A percentile compares a stretch with the other conserved stretches of the same genome.
These are phyloP conservation scores for Astyanax mexicanus DNA, from an alignment of 2,797 vertebrate genomes.

Conservation along the genomic window DNA sequence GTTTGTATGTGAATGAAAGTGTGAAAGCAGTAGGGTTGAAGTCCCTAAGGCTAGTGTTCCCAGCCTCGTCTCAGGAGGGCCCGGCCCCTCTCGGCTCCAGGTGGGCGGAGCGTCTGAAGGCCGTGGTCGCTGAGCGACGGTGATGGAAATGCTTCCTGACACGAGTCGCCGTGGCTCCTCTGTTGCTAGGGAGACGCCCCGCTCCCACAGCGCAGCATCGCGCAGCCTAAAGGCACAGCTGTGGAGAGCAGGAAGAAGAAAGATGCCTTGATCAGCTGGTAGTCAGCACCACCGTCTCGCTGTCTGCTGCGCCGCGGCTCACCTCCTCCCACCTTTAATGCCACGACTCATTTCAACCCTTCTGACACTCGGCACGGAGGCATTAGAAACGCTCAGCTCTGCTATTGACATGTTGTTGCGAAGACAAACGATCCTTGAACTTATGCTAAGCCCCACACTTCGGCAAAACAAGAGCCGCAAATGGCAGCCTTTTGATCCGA, in stretches of 20 bases:
- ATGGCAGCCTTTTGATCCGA: slow-evolving; percentile 45
- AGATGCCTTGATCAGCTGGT: slow-evolving; percentile 60
- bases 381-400: slow-evolving; percentile 39
- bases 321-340: slow-evolving; percentile 34
- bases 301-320: slow-evolving; percentile 26
- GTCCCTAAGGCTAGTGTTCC: background rate
- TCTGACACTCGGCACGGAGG: slow-evolving; percentile 9
- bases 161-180: slow-evolving; percentile 67
- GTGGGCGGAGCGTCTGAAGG: slow-evolving; percentile 10
- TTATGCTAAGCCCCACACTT: slow-evolving; percentile 24
- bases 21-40: background rate
- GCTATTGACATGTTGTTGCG: slow-evolving; percentile 46
- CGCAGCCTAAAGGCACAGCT: slow-evolving; percentile 60
- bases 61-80: background rate
- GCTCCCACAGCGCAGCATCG: slow-evolving; percentile 64
- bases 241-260: slow-evolving; percentile 58
- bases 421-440: slow-evolving; percentile 35
- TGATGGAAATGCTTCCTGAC: slow-evolving; percentile 70
- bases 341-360: slow-evolving; percentile 45
- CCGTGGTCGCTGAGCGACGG: slow-evolving; percentile 37
- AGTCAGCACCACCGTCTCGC: slow-evolving; percentile 48
- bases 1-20: too few relatives aligned
- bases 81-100: background rate
- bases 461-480: slow-evolving; percentile 33
- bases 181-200: slow-evolving; percentile 72